Base-by-base conservation (phyloP, 2,888 invertebrate species). In the Pterobdella sp. region DNA sequence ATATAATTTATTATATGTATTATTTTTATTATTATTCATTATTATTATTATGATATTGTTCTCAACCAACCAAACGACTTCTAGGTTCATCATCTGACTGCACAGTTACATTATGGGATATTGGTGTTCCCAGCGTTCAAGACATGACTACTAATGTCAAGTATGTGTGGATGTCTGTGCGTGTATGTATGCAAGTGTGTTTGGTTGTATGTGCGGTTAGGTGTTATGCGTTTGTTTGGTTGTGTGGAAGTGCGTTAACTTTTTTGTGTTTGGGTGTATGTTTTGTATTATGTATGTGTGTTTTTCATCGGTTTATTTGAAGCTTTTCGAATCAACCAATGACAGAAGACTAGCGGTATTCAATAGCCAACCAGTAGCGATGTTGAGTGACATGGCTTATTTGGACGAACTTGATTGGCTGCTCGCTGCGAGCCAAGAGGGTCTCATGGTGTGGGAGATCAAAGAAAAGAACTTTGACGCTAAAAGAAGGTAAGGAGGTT, bases 101-200 rank as follows among this genome's bases (percentile, higher is more conserved):
- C 2, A 78, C 74, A 64, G 78, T 82, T 7, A 79, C 80, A 18
- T 73, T 81, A 72, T 81, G 81, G 80, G 79, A 82, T 74, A 81
- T 82, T 72, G 81, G 81, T 1, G 75, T 76, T 3, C 81, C 81
- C 1, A 29, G 31, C 4, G 75, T 74, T 42, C 34, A 68, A 18
- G 68, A 72, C n/a, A 64, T 73, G 26, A 35, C 64, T 0, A 71
- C 68, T n/a, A 69, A 72, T n/a, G 65, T 74, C 49, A 76, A 69
- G 73, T 71, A 10, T 22, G 32, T 49, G 52, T 49, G n/a, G n/a
- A n/a, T n/a, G n/a, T n/a, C n/a, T n/a, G n/a, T n/a, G n/a, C n/a
- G n/a, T n/a, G n/a, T n/a, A n/a, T n/a, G n/a, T n/a, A n/a, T n/a
- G n/a, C n/a, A n/a, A n/a, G n/a, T n/a, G n/a, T n/a, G n/a, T n/a